These are phyloP conservation scores for Germaria angustata DNA, from an alignment of 2,888 invertebrate species.

Conservation along the genomic window DNA sequence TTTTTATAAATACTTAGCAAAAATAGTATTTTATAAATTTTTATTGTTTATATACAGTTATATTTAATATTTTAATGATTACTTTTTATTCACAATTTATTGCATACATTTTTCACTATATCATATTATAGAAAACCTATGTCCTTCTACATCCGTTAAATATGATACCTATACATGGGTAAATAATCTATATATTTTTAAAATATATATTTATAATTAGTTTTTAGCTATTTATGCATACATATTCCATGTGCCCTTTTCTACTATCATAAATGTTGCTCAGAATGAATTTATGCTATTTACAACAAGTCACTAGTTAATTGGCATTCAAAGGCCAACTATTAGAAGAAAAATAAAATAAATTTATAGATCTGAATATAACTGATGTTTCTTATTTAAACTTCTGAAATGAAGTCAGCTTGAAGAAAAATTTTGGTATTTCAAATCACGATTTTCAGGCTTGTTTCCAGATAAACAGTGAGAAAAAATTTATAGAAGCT, in stretches of 20 bases:
- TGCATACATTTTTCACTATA: slow-evolving; percentile 60
- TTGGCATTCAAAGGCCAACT: slow-evolving; percentile 26
- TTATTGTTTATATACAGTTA: slow-evolving; percentile 8
- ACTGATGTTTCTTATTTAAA: neutral
- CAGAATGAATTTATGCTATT: slow-evolving; percentile 1
- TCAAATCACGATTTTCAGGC: neutral
- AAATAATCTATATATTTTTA: slow-evolving; percentile 46
- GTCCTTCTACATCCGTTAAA: slow-evolving; percentile 37
- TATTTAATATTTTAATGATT: slow-evolving; percentile 43
- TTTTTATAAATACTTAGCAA: slow-evolving; percentile 66
- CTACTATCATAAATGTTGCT: slow-evolving; percentile 13
- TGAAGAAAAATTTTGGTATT: neutral
- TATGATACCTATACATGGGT: slow-evolving; percentile 29
- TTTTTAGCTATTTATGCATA: slow-evolving; percentile 51
- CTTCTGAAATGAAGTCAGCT: neutral
- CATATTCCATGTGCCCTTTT: slow-evolving; percentile 20
- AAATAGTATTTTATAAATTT: slow-evolving; percentile 57
- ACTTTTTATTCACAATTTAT: slow-evolving; percentile 64
- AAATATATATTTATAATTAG: slow-evolving; percentile 35
- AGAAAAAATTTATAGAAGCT: neutral
- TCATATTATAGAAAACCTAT: slow-evolving; percentile 46
- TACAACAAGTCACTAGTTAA: slow-evolving; percentile 15
- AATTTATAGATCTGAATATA: neutral
- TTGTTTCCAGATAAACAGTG: neutral
- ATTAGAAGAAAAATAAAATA: neutral